Percentiles rank a stretch among this genome's conserved stretches.
Conservation (phyloP, 2,888 invertebrate species). For the Caenorhabditis zanzibari region DNA sequence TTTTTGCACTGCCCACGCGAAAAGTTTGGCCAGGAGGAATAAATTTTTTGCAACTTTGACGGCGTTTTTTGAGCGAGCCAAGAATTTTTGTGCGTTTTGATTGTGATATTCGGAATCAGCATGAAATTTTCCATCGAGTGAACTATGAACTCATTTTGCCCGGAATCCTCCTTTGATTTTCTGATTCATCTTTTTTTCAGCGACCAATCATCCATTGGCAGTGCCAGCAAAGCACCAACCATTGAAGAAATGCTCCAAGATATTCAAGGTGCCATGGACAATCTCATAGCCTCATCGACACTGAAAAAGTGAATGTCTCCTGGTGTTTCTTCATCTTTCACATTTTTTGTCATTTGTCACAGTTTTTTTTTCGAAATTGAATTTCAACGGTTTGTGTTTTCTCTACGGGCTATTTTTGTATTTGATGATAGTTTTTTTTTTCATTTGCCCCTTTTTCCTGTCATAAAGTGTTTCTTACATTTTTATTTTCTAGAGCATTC, state of each 20-base stretch:
- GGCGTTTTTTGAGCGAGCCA: no score
- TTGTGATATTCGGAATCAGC: no score
- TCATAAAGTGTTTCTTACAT: neutral
- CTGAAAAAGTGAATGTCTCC: slow-evolving; percentile 1
- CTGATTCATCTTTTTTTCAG: slow-evolving; percentile 3
- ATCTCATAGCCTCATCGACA: neutral
- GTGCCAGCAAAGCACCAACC: slow-evolving; percentile 6
- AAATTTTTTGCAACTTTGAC: no score
- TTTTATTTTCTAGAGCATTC: neutral
- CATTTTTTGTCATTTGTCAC: neutral
- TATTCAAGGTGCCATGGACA: slow-evolving; percentile 29
- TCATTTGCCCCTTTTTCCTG: neutral
- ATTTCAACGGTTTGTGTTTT: slow-evolving; percentile 15
- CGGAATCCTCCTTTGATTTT: no score
- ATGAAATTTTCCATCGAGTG: no score
- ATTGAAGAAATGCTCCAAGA: slow-evolving; percentile 38
- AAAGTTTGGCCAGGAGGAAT: no score
- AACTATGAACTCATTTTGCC: no score
- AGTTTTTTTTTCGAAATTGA: no score
- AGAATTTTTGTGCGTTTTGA: no score
- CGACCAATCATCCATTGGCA: slow-evolving; percentile 22
- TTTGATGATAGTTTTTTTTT: neutral
- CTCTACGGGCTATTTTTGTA: slow-evolving; percentile 14
- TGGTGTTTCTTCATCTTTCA: neutral
- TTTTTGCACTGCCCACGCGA: no score